A percentile compares a stretch with the other conserved stretches of the same genome.
Evolutionary conservation across 2,888 invertebrate genomes (phyloP).

Genomic region (Brenthis daphne): DNA sequence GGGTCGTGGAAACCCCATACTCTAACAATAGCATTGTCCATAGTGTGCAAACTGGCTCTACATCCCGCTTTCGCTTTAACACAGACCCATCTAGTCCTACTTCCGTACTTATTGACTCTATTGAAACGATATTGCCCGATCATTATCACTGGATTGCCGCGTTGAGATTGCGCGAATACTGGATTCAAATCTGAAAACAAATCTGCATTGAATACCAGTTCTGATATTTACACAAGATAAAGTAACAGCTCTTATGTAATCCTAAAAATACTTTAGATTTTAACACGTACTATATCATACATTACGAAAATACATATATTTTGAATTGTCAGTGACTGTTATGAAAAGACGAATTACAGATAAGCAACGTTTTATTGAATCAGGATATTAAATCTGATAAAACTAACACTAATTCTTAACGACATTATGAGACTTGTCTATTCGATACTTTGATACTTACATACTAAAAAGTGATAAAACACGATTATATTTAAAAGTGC

Average conservation of each 20-base stretch:
- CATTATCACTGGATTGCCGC: constrained; percentile 77
- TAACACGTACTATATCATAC: neutral
- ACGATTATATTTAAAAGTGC: constrained; percentile 5
- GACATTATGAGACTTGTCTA: neutral
- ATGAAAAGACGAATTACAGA: constrained; percentile 3
- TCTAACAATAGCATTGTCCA: constrained; percentile 75
- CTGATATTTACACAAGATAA: constrained; percentile 3
- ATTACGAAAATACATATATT: neutral
- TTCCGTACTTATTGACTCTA: constrained; percentile 74
- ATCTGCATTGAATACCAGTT: constrained; percentile 42
- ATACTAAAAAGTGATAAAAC: constrained; percentile 14
- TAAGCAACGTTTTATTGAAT: constrained; percentile 25
- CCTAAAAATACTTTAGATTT: neutral
- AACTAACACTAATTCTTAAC: constrained; percentile 2
- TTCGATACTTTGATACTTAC: neutral
- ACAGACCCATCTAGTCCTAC: constrained; percentile 73
- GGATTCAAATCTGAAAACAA: constrained; percentile 72
- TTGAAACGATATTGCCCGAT: constrained; percentile 77
- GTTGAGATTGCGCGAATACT: constrained; percentile 73
- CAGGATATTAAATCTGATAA: constrained; percentile 2
- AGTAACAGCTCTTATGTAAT: no score
- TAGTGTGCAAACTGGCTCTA: constrained; percentile 72
- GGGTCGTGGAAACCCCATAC: constrained; percentile 78
- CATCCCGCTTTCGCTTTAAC: constrained; percentile 77
- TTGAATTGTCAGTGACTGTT: no score